Percentiles rank a stretch among this genome's conserved stretches.
Conservation (phyloP, 1,140 invertebrate species). For the Leptopilina clavipes region DNA sequence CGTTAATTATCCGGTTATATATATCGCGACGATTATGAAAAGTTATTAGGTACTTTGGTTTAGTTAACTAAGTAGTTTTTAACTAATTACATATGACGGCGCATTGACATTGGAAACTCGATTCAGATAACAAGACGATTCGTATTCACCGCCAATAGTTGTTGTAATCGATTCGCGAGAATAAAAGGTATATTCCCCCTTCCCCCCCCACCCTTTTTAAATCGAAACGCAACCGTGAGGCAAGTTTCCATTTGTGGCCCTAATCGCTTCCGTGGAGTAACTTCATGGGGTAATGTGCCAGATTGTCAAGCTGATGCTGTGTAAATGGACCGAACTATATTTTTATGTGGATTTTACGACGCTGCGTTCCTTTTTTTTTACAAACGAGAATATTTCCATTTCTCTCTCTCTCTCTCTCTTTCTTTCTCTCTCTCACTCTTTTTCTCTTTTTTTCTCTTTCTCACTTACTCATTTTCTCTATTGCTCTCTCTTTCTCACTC, state of each 20-base stretch:
- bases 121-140: constrained; percentile 17
- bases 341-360: constrained; percentile 17
- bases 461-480: neutral
- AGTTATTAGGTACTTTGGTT: constrained; percentile 19
- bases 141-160: constrained; percentile 29
- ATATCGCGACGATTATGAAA: neutral
- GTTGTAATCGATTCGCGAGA: constrained; percentile 28
- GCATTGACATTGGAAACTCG: constrained; percentile 11
- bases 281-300: constrained; percentile 24
- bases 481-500: neutral
- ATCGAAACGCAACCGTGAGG: neutral
- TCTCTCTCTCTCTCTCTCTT: neutral
- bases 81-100: constrained; percentile 29
- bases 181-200: neutral
- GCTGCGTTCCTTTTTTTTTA: neutral
- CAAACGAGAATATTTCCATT: neutral
- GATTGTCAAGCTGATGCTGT: constrained; percentile 27
- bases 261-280: constrained; percentile 53
- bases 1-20: too few species aligned
- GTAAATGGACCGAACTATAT: constrained; percentile 29
- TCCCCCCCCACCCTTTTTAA: neutral
- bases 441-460: neutral
- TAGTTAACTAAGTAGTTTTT: constrained; percentile 27
- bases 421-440: too few species aligned
- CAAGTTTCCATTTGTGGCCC: constrained; percentile 61